These are phyloP conservation scores for Leptinotarsa defecta DNA, from an alignment of 1,140 invertebrate genomes.

Conservation along the genomic window DNA sequence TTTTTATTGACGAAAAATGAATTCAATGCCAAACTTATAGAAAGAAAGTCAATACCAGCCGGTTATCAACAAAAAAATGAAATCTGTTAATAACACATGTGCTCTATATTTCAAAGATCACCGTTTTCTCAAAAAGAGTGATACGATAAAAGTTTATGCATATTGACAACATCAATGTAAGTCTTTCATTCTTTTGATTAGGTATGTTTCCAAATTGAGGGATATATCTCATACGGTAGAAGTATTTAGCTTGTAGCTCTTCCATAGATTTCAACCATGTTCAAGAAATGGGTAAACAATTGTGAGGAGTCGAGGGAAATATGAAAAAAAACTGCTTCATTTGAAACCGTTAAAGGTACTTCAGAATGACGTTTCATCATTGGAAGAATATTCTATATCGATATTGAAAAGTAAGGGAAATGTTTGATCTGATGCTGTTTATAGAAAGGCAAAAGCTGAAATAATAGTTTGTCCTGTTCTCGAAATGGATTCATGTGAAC, in stretches of 20 bases:
- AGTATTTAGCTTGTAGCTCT: neutral
- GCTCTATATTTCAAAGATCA: neutral
- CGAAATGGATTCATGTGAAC: neutral
- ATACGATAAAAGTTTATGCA: neutral
- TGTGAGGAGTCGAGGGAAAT: constrained; percentile 2
- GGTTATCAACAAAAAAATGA: constrained; percentile 10
- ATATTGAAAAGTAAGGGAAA: neutral
- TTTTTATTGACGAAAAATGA: neutral
- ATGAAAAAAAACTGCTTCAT: neutral
- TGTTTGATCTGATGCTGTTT: neutral
- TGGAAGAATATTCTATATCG: neutral
- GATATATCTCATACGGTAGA: neutral
- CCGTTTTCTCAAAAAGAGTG: neutral
- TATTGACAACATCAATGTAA: neutral
- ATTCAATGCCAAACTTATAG: neutral
- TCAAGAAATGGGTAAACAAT: neutral
- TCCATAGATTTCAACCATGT: constrained; percentile 2
- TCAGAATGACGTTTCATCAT: neutral
- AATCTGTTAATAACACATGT: neutral
- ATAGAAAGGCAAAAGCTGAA: neutral
- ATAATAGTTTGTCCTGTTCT: constrained; percentile 3
- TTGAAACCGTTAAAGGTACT: neutral
- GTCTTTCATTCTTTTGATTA: neutral
- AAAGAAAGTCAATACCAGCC: neutral
- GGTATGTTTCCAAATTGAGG: neutral